Conservation (phyloP, 2,113 vertebrate genomes). For the Vulpes vulpes region DNA sequence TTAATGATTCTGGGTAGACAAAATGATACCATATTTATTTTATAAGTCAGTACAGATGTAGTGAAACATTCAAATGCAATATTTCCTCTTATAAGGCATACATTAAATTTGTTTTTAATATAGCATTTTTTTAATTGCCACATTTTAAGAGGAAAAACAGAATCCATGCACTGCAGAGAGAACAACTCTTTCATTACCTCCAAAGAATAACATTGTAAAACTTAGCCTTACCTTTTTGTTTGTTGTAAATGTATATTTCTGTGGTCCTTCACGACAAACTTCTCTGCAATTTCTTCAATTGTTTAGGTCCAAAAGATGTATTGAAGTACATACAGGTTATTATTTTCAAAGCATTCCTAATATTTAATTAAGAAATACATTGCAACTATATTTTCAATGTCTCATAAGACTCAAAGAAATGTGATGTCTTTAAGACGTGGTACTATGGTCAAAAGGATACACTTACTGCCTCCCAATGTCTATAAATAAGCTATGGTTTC, state of each 20-base stretch:
- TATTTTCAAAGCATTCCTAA: constrained; percentile 35
- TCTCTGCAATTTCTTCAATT: not conserved
- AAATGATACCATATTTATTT: not conserved
- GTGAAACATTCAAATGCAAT: not conserved
- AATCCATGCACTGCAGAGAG: not conserved
- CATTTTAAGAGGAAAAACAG: constrained; percentile 7
- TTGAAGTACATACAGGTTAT: not conserved
- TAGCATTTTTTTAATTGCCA: not conserved
- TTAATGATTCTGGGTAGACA: not conserved
- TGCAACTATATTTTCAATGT: not conserved
- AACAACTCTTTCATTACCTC: not conserved
- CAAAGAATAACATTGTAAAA: constrained; percentile 19
- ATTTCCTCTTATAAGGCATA: not conserved
- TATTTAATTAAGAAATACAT: not conserved
- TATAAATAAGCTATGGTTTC: constrained; percentile 66
- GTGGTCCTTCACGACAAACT: not conserved
- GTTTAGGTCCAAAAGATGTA: not conserved
- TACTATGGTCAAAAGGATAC: not conserved
- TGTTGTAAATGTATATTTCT: not conserved
- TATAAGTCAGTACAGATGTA: not conserved
- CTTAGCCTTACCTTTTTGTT: constrained; percentile 66
- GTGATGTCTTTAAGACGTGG: not conserved
- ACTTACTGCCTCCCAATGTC: constrained; percentile 10
- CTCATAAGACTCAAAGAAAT: not conserved
- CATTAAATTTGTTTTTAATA: not conserved